phyloP scores from a whole-genome alignment of 2,797 vertebrate genomes.

The Ciconia nigra region DNA sequence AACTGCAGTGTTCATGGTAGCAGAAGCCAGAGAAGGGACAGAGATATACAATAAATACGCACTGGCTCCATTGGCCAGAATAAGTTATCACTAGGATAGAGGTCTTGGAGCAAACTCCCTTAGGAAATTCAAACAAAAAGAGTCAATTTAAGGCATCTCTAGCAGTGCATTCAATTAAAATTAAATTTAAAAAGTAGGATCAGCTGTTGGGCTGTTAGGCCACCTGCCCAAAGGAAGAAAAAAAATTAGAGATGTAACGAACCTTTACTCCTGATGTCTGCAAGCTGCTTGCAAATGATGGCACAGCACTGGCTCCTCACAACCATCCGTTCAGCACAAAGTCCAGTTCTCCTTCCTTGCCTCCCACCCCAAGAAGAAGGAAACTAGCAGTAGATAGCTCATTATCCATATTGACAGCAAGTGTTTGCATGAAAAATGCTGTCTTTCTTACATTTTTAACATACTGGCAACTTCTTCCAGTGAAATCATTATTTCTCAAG shows the following conservation, averaged over 20 bases:
- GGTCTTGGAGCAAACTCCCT: slow-evolving; percentile 69
- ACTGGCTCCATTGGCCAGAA: slow-evolving; percentile 64
- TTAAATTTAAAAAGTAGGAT: slow-evolving; percentile 69
- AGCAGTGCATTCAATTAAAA: slow-evolving; percentile 75
- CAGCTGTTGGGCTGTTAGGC: slow-evolving; percentile 55
- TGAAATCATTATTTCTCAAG: slow-evolving; percentile 7
- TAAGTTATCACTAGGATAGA: slow-evolving; percentile 77
- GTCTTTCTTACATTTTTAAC: slow-evolving; percentile 27
- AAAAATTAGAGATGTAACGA: slow-evolving; percentile 21
- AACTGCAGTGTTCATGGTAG: slow-evolving; percentile 49
- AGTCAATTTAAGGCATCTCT: slow-evolving; percentile 68
- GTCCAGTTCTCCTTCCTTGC: background rate
- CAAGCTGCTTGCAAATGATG: background rate
- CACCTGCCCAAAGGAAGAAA: slow-evolving; percentile 51
- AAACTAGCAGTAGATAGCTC: background rate
- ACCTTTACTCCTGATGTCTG: background rate
- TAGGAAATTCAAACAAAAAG: slow-evolving; percentile 73
- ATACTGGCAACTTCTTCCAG: background rate
- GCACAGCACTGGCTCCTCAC: background rate
- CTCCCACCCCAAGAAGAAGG: background rate
- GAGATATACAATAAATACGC: slow-evolving; percentile 64
- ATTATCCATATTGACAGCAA: slow-evolving; percentile 12
- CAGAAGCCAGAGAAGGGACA: background rate
- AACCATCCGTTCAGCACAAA: background rate
- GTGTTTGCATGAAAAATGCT: slow-evolving; percentile 8